Evolutionary conservation across 2,888 invertebrate species (phyloP), one percentile per base, ranked within the genome.

Genomic region (Scaptomyza parva): DNA sequence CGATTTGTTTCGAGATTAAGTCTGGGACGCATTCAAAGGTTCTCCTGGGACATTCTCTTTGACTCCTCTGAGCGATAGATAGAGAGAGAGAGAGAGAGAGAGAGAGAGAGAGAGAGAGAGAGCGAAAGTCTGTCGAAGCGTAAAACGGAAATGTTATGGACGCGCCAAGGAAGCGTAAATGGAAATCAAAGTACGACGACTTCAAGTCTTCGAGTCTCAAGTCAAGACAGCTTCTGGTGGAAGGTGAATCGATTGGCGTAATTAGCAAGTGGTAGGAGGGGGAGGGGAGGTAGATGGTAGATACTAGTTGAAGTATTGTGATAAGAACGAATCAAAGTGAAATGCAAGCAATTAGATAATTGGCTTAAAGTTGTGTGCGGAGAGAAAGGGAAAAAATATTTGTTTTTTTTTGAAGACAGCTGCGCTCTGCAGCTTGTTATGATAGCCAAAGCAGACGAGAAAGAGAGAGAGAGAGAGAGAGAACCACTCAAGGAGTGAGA

Each of bases 1-100:
- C 89, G 89, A 89, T 89, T 88, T 89, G 86, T 89, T 89, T 88
- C 75, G 62, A 86, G 88, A 89, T 89, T 87, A 88, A 88, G 89
- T 83, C 89, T 67, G 70, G 67, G 76, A 71, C 74, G 51, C 62
- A 55, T 54, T 55, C 70, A 50, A 58, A 54, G 47, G 28, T 22
- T 41, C 64, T 81, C 76, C 78, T 57, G 82, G 76, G 70, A 78
- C 61, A 55, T 4, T 37, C 17, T 17, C 37, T 22, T 22, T 5
- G 5, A 5, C 22, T 22, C 53, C 70, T 22, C 20, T 18, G 12
- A 14, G 20, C 33, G 71, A 22, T 3, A 5, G 22, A 22, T n/a
- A n/a, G n/a, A n/a, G n/a, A n/a, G n/a, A n/a, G n/a, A n/a, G n/a
- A n/a, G n/a, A n/a, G n/a, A n/a, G n/a, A n/a, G n/a, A n/a, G n/a